These are phyloP conservation scores for Nomada fucata DNA, from an alignment of 2,888 invertebrate species.

Conservation along the genomic window DNA sequence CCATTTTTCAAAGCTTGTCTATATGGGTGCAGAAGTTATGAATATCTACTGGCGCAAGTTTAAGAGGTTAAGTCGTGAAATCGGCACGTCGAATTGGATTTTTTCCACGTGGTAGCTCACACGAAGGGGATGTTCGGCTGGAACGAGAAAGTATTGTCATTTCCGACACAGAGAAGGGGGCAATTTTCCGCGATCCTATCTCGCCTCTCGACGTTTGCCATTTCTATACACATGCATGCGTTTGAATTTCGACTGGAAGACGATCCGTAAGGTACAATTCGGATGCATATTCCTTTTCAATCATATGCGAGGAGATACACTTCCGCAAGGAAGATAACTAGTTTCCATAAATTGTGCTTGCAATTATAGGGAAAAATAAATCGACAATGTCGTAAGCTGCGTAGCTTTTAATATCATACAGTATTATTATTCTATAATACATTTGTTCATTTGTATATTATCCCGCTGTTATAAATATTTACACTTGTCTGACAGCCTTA, in stretches of 20 bases:
- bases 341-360: no score
- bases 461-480: no score
- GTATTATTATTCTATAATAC: no score
- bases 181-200: slow-evolving; percentile 71
- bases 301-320: neutral
- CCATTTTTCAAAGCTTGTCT: slow-evolving; percentile 22
- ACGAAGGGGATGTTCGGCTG: slow-evolving; percentile 44
- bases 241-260: slow-evolving; percentile 73
- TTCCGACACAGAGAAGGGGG: slow-evolving; percentile 49
- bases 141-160: slow-evolving; percentile 66
- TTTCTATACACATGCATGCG: slow-evolving; percentile 70
- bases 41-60: slow-evolving; percentile 61
- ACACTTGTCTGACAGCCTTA: no score
- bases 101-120: slow-evolving; percentile 67
- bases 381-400: no score
- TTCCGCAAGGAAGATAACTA: neutral
- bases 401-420: no score
- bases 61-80: slow-evolving; percentile 71
- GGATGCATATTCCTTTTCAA: slow-evolving; percentile 4
- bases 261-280: slow-evolving; percentile 62
- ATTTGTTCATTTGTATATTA: no score
- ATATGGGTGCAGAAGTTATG: slow-evolving; percentile 34
- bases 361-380: no score
- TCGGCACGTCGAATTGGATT: slow-evolving; percentile 75
- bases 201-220: slow-evolving; percentile 54